phyloP scores from a whole-genome alignment of 2,888 invertebrate species.

The Tetheella fluctuosa region DNA sequence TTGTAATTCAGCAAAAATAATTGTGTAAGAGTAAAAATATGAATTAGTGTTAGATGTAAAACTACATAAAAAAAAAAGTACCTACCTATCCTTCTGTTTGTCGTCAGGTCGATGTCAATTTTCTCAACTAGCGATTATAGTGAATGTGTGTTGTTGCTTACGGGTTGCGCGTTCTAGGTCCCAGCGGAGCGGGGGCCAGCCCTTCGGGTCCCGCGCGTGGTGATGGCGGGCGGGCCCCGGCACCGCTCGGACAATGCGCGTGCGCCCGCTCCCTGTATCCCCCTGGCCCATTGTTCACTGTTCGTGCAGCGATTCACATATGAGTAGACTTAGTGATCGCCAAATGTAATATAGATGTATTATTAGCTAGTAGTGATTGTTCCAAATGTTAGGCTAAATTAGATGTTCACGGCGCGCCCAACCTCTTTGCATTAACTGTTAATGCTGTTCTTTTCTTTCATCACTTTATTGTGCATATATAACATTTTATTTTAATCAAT shows the following conservation, averaged over 20 bases:
- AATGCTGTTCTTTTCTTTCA: slow-evolving; percentile 24
- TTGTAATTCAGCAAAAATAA: slow-evolving; percentile 66
- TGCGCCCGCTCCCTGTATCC: slow-evolving; percentile 15
- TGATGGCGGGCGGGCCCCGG: background rate
- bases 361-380: slow-evolving; percentile 81
- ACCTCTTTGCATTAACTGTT: slow-evolving; percentile 46
- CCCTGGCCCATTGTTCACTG: slow-evolving; percentile 39
- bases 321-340: slow-evolving; percentile 79
- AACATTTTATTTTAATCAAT: too few species aligned
- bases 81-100: slow-evolving; percentile 54
- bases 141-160: slow-evolving; percentile 59
- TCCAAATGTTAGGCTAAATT: slow-evolving; percentile 82
- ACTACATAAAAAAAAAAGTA: slow-evolving; percentile 52
- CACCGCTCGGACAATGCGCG: slow-evolving; percentile 14
- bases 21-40: slow-evolving; percentile 63
- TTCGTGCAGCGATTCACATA: slow-evolving; percentile 66
- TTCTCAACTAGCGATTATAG: slow-evolving; percentile 61
- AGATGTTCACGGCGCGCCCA: slow-evolving; percentile 64
- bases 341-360: slow-evolving; percentile 82
- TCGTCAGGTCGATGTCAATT: slow-evolving; percentile 67
- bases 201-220: slow-evolving; percentile 24
- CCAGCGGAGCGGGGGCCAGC: slow-evolving; percentile 14
- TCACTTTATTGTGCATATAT: background rate
- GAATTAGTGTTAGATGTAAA: slow-evolving; percentile 65
- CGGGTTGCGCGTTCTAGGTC: slow-evolving; percentile 24